Evolutionary conservation across 2,888 invertebrate species (phyloP), one percentile per base, ranked within the genome.

Genomic region (Lasioglossum calceatum): DNA sequence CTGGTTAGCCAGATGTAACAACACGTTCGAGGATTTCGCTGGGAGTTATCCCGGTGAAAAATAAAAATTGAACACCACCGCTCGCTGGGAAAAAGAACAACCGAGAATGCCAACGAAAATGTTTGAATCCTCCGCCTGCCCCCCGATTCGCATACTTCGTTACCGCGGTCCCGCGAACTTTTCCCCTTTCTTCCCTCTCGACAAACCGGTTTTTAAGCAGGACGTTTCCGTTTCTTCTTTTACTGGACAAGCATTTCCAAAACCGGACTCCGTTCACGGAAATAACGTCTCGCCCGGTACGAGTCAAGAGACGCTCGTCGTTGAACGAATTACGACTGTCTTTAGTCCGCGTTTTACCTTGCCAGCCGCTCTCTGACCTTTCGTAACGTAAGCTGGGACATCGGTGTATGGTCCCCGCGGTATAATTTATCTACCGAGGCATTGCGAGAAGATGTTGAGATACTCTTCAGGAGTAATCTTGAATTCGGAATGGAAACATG

Each of bases 1-100:
- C 42, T 58, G 76, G 64, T 74, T 75, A 44, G 54, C 77, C 80
- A 67, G n/a, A 72, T 50, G 85, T 77, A 79, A 84, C 85, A 74
- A 85, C 71, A 76, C 79, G 44, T 71, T 79, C 75, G 84, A 70
- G 39, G 84, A 61, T 72, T 82, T 77, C 64, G 4, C 16, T 19
- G 36, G 36, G 23, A 67, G 36, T 67, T 36, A 36, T 32, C 32
- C 67, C 8, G 67, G 0, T 23, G 39, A 70, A 70, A 70, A 70
- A 70, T 70, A 39, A 70, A 70, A 70, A 70, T 70, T 70, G 70
- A 70, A 70, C 23, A 23, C 4, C 23, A 39, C 4, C 36, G 12
- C 7, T 1, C 27, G 39, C 19, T 10, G 4, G 70, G 36, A 39
- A 39, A 70, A 70, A 70, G 39, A 4, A 70, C 19, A 1, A 39